Percentiles rank a stretch among this genome's conserved stretches.
Evolutionary conservation across 1,140 invertebrate species (phyloP).

Genomic region (Orussus abietinus): DNA sequence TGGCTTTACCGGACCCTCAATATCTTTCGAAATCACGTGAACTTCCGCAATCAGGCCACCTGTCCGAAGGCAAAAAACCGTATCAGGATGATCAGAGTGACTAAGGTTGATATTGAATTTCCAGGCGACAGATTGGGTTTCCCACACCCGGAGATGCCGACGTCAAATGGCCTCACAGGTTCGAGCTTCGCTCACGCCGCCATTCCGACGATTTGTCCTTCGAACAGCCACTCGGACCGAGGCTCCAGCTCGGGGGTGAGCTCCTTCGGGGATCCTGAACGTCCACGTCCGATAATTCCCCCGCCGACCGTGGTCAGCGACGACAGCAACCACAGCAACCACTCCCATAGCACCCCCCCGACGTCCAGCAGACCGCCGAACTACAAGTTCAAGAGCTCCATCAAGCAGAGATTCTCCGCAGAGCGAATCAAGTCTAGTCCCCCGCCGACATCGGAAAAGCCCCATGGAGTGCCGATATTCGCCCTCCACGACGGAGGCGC

Average conservation of each 20-base stretch:
- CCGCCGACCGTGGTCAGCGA: slow-evolving; percentile 37
- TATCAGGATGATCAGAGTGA: too few species aligned
- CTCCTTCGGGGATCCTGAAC: slow-evolving; percentile 43
- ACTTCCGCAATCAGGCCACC: too few species aligned
- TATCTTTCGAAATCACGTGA: too few species aligned
- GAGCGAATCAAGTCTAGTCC: slow-evolving; percentile 49
- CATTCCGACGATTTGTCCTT: slow-evolving; percentile 43
- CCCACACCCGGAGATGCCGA: slow-evolving; percentile 52
- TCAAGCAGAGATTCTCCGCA: slow-evolving; percentile 77
- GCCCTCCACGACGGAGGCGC: slow-evolving; percentile 78
- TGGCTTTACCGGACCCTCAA: too few species aligned
- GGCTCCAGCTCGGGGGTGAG: slow-evolving; percentile 47
- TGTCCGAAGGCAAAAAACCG: too few species aligned
- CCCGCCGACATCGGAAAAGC: slow-evolving; percentile 37
- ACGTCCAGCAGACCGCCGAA: slow-evolving; percentile 45
- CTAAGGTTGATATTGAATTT: too few species aligned
- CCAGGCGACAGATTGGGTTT: slow-evolving; percentile 56
- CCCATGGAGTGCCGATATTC: slow-evolving; percentile 68
- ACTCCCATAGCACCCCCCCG: slow-evolving; percentile 31
- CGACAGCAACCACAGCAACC: slow-evolving; percentile 48
- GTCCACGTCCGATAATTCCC: slow-evolving; percentile 30
- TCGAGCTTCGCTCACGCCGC: slow-evolving; percentile 40
- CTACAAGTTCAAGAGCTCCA: slow-evolving; percentile 94
- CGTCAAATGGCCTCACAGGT: slow-evolving; percentile 44
- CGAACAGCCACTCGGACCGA: slow-evolving; percentile 45